phyloP scores from a whole-genome alignment of 2,113 vertebrate genomes.

The Caretta caretta region DNA sequence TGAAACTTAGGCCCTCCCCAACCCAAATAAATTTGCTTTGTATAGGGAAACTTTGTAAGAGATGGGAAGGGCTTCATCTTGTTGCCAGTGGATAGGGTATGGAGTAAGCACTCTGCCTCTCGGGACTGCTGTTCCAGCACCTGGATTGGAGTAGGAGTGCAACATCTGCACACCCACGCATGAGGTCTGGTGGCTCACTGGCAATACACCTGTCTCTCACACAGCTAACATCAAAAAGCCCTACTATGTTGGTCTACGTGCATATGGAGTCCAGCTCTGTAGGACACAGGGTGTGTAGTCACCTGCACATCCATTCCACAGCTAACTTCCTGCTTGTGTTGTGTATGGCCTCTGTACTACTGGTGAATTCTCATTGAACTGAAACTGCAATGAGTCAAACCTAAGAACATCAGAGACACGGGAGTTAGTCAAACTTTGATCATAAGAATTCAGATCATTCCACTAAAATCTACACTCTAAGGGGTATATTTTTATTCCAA shows the following conservation, averaged over 20 bases:
- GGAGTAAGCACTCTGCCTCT: background rate
- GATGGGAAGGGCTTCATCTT: background rate
- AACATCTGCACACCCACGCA: background rate
- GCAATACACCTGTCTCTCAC: background rate
- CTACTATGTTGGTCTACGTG: background rate
- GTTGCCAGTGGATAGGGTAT: background rate
- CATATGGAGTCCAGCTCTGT: rapidly evolving
- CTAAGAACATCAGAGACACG: background rate
- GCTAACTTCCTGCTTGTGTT: background rate
- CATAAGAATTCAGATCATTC: background rate
- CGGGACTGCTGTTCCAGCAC: background rate
- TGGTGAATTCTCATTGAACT: background rate
- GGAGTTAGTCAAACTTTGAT: background rate
- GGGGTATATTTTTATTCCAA: background rate
- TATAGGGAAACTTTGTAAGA: background rate
- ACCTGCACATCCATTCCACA: background rate
- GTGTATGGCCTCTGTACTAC: background rate
- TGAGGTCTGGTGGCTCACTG: background rate
- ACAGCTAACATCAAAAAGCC: background rate
- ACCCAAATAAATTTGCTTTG: background rate
- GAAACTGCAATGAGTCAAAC: background rate
- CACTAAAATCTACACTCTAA: background rate
- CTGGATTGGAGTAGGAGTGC: background rate
- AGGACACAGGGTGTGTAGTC: background rate
- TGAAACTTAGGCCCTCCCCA: background rate